Base-by-base conservation (phyloP, 1,140 invertebrate genomes). In the Frieseomelitta varia region DNA sequence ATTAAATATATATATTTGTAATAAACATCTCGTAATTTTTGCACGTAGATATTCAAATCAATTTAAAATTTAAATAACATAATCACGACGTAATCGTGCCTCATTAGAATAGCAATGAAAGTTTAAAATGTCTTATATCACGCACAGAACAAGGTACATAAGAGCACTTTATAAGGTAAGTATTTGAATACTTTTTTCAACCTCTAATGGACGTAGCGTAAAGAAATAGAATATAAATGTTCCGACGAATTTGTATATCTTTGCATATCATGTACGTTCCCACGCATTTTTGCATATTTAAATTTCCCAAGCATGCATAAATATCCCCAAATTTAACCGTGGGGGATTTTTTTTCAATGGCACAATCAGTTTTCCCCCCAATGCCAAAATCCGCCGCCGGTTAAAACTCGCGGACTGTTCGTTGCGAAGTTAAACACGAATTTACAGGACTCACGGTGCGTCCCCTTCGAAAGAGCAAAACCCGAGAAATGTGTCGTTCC, bases 401-500 rank as follows among this genome's bases (percentile, higher is more conserved):
- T 39, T 39, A 39, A 68, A 68, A 21, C 19, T 34, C 12, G 12
- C 19, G 10, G 10, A 0, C 34, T 47, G 39, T 47, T 47, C 39
- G 39, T 47, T 47, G 39, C 39, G 39, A 47, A 10, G 39, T 47
- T 10, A 10, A 10, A 47, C 30, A 39, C 24, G 21, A 39, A 68
- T 68, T 39, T 24, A 14, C 67, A 34, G 34, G 30, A 68, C 17
- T 68, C 30, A 30, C 30, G 39, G 8, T 24, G 21, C n/a, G 39
- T 24, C 24, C 21, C 30, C 67, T 68, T 39, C 19, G 34, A 39
- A 34, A 67, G 30, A 67, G 30, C 65, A 14, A 39, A 39, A 34
- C 65, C 19, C 65, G 47, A 55, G 71, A 73, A 73, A 27, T 73
- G 15, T 73, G 71, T 27, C 51, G 71, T 73, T 73, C 71, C 71